Conservation (phyloP, 2,888 invertebrate species). For the Eristalis intricaria region DNA sequence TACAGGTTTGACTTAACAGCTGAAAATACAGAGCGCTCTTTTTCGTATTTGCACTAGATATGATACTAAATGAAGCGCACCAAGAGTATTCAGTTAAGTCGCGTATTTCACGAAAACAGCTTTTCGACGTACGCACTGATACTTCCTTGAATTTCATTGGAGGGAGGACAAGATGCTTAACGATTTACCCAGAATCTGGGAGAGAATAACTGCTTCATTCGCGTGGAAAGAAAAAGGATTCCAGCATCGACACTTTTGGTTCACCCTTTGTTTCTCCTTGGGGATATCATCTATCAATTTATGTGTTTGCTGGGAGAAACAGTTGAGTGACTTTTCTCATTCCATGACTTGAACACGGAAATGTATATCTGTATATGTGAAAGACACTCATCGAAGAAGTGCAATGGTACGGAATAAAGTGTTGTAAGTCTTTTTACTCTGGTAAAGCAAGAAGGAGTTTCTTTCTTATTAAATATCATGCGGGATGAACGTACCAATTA, state of each 20-base stretch:
- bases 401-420: slow-evolving; percentile 48
- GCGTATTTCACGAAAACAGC: slow-evolving; percentile 1
- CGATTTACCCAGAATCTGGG: slow-evolving; percentile 26
- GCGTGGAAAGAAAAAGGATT: slow-evolving; percentile 25
- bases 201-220: slow-evolving; percentile 24
- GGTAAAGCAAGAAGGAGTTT: neutral
- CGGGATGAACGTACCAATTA: slow-evolving; percentile 12
- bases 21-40: neutral
- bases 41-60: slow-evolving; percentile 17
- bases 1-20: neutral
- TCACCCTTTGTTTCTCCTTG: slow-evolving; percentile 11
- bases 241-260: neutral
- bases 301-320: slow-evolving; percentile 7
- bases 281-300: slow-evolving; percentile 43
- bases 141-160: neutral
- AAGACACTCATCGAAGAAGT: slow-evolving; percentile 18
- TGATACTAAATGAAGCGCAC: slow-evolving; percentile 32
- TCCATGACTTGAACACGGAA: slow-evolving; percentile 14
- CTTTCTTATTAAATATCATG: neutral
- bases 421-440: slow-evolving; percentile 22
- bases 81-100: neutral
- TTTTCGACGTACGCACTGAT: slow-evolving; percentile 30
- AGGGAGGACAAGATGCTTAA: neutral
- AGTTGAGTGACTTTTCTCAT: slow-evolving; percentile 32
- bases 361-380: slow-evolving; percentile 4